Evolutionary conservation across 1,140 invertebrate genomes (phyloP).

Genomic region (Pomacea maculata): DNA sequence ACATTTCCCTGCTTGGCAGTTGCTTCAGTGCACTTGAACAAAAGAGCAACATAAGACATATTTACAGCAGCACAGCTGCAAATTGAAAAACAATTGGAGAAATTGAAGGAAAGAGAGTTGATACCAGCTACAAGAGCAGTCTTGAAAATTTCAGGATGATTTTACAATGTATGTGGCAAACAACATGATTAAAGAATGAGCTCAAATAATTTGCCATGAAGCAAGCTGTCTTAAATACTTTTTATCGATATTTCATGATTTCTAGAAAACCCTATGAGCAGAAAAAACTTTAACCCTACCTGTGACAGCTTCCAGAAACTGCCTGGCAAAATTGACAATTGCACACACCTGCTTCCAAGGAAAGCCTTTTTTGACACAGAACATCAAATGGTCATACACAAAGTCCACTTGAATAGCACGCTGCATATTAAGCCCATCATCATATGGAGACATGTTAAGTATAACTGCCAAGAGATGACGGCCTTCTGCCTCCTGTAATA

Average conservation of each 20-base stretch:
- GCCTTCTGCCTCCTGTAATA: conserved; percentile 40
- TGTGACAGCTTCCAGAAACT: conserved; percentile 44
- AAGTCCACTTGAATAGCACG: conserved; percentile 49
- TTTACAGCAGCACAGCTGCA: too few species aligned
- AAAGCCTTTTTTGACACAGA: conserved; percentile 58
- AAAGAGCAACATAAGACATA: too few species aligned
- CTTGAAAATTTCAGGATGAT: too few species aligned
- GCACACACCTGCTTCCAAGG: conserved; percentile 50
- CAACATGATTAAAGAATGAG: too few species aligned
- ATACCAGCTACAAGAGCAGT: too few species aligned
- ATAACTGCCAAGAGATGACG: conserved; percentile 33
- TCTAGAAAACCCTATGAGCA: neutral
- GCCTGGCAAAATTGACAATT: conserved; percentile 44
- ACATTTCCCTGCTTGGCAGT: too few species aligned
- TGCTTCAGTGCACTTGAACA: too few species aligned
- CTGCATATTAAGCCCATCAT: conserved; percentile 44
- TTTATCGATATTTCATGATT: neutral
- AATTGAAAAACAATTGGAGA: too few species aligned
- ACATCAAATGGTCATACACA: conserved; percentile 53
- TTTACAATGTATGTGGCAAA: too few species aligned
- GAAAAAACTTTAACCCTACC: conserved; percentile 34
- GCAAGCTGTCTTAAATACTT: too few species aligned
- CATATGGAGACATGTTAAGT: conserved; percentile 37
- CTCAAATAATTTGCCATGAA: too few species aligned
- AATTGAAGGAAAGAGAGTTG: too few species aligned